A percentile compares a stretch with the other conserved stretches of the same genome.
These are phyloP conservation scores for Ischnura elegans DNA, from an alignment of 2,888 invertebrate genomes.

Conservation along the genomic window DNA sequence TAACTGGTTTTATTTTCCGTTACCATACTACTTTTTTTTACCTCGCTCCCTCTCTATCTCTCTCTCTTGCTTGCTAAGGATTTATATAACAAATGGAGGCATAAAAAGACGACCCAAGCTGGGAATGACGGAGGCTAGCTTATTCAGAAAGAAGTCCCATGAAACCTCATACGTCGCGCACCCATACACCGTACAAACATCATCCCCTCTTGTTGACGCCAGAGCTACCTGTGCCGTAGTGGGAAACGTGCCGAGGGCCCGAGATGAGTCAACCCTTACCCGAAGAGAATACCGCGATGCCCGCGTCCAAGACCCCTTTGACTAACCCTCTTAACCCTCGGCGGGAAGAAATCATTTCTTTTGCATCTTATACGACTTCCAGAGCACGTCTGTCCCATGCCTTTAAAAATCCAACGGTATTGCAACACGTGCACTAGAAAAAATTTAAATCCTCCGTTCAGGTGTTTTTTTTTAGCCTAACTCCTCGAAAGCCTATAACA, in stretches of 20 bases:
- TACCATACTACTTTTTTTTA: too few relatives aligned
- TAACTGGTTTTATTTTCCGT: too few relatives aligned
- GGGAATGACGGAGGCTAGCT: not conserved
- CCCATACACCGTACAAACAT: not conserved
- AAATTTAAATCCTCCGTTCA: not conserved
- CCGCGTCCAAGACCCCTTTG: not conserved
- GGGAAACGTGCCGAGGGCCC: not conserved
- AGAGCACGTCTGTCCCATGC: not conserved
- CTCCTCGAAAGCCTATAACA: not conserved
- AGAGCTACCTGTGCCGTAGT: not conserved
- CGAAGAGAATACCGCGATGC: not conserved
- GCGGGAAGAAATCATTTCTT: not conserved
- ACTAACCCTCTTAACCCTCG: not conserved
- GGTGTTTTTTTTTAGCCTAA: not conserved
- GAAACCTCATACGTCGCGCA: not conserved
- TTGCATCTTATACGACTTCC: conserved; percentile 12
- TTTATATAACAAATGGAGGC: not conserved
- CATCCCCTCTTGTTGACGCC: not conserved
- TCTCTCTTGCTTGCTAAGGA: too few relatives aligned
- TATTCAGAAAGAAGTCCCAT: not conserved
- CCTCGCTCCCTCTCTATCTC: too few relatives aligned
- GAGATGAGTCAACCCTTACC: not conserved
- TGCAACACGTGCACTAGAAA: not conserved
- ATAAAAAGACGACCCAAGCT: not conserved
- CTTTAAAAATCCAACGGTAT: not conserved